phyloP scores from a whole-genome alignment of 2,888 invertebrate genomes.

The Druceiella hillmani region DNA sequence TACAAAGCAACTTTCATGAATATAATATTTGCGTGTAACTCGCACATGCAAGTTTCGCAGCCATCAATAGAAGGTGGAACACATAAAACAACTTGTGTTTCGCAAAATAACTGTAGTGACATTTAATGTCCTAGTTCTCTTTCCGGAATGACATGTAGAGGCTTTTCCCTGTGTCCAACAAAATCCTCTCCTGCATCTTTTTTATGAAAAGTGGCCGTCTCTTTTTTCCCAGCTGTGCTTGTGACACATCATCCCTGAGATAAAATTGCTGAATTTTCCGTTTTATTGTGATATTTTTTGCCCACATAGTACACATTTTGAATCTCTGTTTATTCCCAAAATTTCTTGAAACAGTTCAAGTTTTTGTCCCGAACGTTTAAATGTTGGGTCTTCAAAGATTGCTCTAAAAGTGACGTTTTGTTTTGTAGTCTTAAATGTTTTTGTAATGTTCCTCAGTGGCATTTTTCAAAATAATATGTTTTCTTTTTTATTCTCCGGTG shows the following conservation, averaged over 20 bases:
- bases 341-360: slow-evolving; percentile 2
- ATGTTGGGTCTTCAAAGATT: slow-evolving; percentile 3
- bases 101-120: slow-evolving; percentile 11
- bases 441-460: no score
- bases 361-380: slow-evolving; percentile 4
- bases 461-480: no score
- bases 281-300: slow-evolving; percentile 7
- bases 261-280: slow-evolving; percentile 3
- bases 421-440: no score
- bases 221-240: neutral
- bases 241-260: slow-evolving; percentile 9
- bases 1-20: slow-evolving; percentile 9
- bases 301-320: neutral
- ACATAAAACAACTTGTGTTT: slow-evolving; percentile 9
- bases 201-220: slow-evolving; percentile 5
- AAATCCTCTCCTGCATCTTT: slow-evolving; percentile 9
- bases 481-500: neutral
- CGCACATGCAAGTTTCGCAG: slow-evolving; percentile 4
- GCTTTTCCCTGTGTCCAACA: slow-evolving; percentile 9
- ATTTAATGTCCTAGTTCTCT: slow-evolving; percentile 10
- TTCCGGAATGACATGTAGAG: slow-evolving; percentile 8
- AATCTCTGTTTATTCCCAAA: slow-evolving; percentile 4
- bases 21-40: slow-evolving; percentile 9
- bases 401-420: no score
- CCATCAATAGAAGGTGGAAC: slow-evolving; percentile 2